Conservation (phyloP, 2,888 invertebrate species). For the Argyra leucocephala region DNA sequence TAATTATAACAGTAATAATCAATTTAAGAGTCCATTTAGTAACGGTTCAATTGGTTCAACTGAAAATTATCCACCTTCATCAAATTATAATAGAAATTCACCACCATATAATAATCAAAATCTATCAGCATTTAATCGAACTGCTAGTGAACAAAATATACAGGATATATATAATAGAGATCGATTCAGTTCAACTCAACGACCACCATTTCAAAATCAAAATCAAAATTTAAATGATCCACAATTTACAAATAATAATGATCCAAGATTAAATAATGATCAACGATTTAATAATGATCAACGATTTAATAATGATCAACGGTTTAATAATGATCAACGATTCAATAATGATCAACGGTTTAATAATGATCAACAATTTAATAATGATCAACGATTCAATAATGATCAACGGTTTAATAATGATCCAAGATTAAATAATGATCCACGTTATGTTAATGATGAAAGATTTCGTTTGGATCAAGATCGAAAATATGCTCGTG, state of each 20-base stretch:
- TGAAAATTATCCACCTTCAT: background rate
- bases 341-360: conserved; percentile 33
- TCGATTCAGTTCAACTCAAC: background rate
- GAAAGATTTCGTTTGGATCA: conserved; percentile 48
- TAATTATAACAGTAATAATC: conserved; percentile 28
- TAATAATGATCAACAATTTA: conserved; percentile 32
- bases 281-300: background rate
- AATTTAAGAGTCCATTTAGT: conserved; percentile 34
- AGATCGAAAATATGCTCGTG: conserved; percentile 38
- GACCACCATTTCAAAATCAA: conserved; percentile 21
- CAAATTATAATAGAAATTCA: background rate
- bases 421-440: conserved; percentile 32
- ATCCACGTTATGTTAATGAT: conserved; percentile 29
- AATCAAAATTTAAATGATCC: conserved; percentile 23
- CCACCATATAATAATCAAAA: conserved; percentile 19
- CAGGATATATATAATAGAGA: conserved; percentile 19
- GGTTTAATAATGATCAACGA: conserved; percentile 32
- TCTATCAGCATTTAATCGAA: conserved; percentile 13
- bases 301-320: conserved; percentile 25
- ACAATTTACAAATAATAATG: conserved; percentile 20
- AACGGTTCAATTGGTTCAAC: background rate
- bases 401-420: conserved; percentile 31
- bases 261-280: background rate
- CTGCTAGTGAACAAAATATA: too few species aligned
- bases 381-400: too few species aligned